phyloP scores from a whole-genome alignment of 2,797 vertebrate species.

The Vireo griseus region DNA sequence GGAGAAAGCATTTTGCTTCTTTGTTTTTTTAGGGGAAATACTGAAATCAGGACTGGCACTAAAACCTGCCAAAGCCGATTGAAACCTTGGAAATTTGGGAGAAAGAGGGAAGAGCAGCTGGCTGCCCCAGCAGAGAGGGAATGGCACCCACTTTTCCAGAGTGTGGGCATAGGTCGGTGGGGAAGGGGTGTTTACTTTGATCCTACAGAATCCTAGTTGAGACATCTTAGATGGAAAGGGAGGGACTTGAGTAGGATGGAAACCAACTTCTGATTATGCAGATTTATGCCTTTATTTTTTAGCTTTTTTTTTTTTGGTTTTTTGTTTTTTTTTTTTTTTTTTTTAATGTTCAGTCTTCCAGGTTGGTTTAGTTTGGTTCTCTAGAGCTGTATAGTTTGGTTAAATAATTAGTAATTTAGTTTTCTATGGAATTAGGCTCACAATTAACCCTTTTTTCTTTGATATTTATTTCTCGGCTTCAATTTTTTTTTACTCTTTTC shows the following conservation, averaged over 20 bases:
- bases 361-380: conserved; percentile 68
- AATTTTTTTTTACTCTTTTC: conserved; percentile 49
- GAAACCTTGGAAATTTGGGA: neutral
- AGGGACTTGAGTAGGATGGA: conserved; percentile 44
- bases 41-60: neutral
- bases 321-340: conserved; percentile 55
- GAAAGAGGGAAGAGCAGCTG: neutral
- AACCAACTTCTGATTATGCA: conserved; percentile 69
- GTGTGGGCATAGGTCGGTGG: neutral
- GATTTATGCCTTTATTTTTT: conserved; percentile 80
- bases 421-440: conserved; percentile 76
- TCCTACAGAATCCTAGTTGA: conserved; percentile 4
- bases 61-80: neutral
- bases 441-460: conserved; percentile 70
- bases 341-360: conserved; percentile 74
- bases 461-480: conserved; percentile 88
- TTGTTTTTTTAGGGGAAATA: neutral
- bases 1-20: neutral
- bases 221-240: conserved; percentile 25
- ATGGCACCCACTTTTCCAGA: neutral
- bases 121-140: neutral
- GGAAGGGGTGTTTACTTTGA: conserved; percentile 8
- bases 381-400: conserved; percentile 79
- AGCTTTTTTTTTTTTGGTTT: conserved; percentile 22
- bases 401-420: conserved; percentile 67